phyloP scores from a whole-genome alignment of 1,140 invertebrate genomes.

The Hyles vespertilio region DNA sequence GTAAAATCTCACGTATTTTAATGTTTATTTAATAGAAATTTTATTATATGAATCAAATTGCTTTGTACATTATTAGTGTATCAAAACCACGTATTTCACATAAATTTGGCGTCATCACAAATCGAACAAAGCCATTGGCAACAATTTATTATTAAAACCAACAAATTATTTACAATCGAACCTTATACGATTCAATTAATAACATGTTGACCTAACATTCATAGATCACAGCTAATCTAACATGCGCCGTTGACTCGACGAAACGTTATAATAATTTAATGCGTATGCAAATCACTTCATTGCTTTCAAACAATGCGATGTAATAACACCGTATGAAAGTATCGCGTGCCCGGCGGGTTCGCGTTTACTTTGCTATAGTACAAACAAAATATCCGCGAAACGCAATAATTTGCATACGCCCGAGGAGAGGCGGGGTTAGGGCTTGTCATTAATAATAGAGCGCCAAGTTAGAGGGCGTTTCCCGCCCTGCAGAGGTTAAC shows the following conservation, averaged over 20 bases:
- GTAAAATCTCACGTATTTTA: too few species aligned
- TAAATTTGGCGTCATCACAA: too few species aligned
- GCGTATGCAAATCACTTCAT: slow-evolving; percentile 6
- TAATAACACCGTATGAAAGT: slow-evolving; percentile 2
- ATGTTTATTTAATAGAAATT: too few species aligned
- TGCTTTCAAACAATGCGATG: slow-evolving; percentile 4
- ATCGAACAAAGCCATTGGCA: too few species aligned
- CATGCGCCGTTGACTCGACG: slow-evolving; percentile 4
- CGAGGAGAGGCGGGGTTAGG: slow-evolving; percentile 53
- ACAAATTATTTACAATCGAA: background rate
- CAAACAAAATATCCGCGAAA: slow-evolving; percentile 18
- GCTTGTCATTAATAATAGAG: slow-evolving; percentile 72
- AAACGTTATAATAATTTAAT: slow-evolving; percentile 3
- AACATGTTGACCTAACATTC: too few species aligned
- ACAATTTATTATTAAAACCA: too few species aligned
- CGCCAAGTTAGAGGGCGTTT: slow-evolving; percentile 61
- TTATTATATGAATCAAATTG: too few species aligned
- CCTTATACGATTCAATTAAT: too few species aligned
- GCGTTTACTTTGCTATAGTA: slow-evolving; percentile 20
- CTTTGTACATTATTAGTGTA: too few species aligned
- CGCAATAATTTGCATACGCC: slow-evolving; percentile 8
- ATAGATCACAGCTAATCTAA: background rate
- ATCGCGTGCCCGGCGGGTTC: background rate
- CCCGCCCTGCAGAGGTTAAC: slow-evolving; percentile 58
- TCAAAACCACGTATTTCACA: too few species aligned